These are phyloP conservation scores for Thalassaphorura encarpata DNA, from an alignment of 1,140 invertebrate species.

Conservation along the genomic window DNA sequence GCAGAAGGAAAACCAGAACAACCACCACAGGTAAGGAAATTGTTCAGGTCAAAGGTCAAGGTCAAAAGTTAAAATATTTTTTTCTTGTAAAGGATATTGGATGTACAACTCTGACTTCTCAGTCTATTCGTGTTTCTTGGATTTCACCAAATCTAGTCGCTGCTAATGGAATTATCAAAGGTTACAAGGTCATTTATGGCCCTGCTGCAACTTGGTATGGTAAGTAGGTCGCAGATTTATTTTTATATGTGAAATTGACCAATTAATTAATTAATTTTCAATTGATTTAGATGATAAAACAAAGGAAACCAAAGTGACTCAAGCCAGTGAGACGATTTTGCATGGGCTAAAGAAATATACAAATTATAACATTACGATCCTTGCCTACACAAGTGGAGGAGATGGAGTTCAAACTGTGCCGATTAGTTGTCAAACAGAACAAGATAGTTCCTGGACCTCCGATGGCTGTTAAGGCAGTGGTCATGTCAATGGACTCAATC, in stretches of 20 bases:
- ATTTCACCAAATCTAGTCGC: slow-evolving; percentile 76
- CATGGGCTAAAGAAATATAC: slow-evolving; percentile 89
- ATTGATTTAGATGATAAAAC: slow-evolving; percentile 65
- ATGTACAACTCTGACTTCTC: slow-evolving; percentile 81
- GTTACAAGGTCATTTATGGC: slow-evolving; percentile 92
- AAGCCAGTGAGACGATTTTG: slow-evolving; percentile 82
- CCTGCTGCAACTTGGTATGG: slow-evolving; percentile 82
- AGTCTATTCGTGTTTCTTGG: slow-evolving; percentile 89
- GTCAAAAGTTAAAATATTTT: background rate
- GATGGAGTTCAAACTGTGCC: slow-evolving; percentile 83
- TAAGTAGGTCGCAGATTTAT: slow-evolving; percentile 45
- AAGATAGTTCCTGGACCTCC: slow-evolving; percentile 83
- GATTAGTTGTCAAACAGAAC: slow-evolving; percentile 88
- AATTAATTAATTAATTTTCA: slow-evolving; percentile 26
- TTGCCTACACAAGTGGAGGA: slow-evolving; percentile 90
- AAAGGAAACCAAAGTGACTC: slow-evolving; percentile 80
- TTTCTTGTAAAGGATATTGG: slow-evolving; percentile 51
- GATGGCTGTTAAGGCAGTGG: slow-evolving; percentile 79
- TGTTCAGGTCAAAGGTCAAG: background rate
- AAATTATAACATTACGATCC: slow-evolving; percentile 93
- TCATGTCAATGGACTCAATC: slow-evolving; percentile 82
- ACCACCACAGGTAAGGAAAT: slow-evolving; percentile 54
- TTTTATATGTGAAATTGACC: background rate
- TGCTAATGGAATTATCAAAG: slow-evolving; percentile 89
- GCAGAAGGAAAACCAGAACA: slow-evolving; percentile 87